A percentile compares a stretch with the other conserved stretches of the same genome.
Conservation (phyloP, 2,888 invertebrate species). For the Lasioglossum leucozonium region DNA sequence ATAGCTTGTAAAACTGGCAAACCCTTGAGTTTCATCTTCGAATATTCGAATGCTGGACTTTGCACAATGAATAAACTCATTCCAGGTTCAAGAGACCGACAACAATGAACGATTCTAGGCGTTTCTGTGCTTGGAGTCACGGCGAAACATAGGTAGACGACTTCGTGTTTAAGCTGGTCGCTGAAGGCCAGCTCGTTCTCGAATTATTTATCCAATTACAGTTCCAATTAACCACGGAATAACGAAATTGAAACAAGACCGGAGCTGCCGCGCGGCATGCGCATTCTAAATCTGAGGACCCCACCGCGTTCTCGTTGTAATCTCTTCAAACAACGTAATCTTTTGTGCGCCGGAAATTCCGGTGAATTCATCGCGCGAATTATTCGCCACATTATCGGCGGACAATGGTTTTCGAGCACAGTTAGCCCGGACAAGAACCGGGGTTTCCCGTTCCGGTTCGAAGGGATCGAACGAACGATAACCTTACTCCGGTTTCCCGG, state of each 20-base stretch:
- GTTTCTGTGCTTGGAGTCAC: neutral
- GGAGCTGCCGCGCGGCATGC: neutral
- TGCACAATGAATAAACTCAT: neutral
- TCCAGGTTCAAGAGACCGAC: neutral
- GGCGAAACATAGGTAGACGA: neutral
- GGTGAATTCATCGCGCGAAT: conserved; percentile 27
- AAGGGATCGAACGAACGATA: conserved; percentile 11
- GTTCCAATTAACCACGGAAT: conserved; percentile 2
- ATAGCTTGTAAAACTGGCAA: neutral
- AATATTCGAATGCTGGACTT: neutral
- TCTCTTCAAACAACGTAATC: neutral
- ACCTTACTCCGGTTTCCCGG: neutral
- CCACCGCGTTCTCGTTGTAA: neutral
- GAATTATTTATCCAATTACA: conserved; percentile 1
- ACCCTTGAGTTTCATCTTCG: neutral
- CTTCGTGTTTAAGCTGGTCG: neutral
- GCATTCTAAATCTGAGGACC: neutral
- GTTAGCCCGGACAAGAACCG: neutral
- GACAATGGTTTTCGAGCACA: neutral
- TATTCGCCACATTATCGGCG: conserved; percentile 26
- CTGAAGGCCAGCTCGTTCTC: neutral
- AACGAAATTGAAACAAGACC: neutral
- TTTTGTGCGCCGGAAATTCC: neutral
- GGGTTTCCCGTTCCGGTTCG: neutral
- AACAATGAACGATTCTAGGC: neutral